Conservation (phyloP, 64 coral and sea anemone genomes). For the Stylophora pistillata region DNA sequence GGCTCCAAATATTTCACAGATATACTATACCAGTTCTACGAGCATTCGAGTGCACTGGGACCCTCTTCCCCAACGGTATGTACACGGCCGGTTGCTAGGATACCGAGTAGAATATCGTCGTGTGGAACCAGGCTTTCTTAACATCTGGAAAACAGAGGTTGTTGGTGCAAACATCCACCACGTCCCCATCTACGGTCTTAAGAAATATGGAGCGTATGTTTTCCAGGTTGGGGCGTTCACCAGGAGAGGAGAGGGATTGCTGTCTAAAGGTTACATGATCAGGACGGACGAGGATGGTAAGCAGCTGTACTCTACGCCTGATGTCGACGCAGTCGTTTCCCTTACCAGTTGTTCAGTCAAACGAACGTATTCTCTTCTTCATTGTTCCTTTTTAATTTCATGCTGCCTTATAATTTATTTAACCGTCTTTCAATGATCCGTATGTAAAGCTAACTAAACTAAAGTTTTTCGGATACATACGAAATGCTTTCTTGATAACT, state of each 20-base stretch:
- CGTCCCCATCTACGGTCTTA: constrained; percentile 27
- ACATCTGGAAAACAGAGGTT: constrained; percentile 38
- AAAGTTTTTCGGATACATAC: too few relatives aligned
- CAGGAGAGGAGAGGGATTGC: constrained; percentile 38
- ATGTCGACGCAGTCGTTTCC: too few relatives aligned
- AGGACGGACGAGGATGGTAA: constrained; percentile 92
- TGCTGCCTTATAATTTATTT: too few relatives aligned
- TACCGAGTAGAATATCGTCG: constrained; percentile 73
- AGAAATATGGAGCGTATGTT: constrained; percentile 62
- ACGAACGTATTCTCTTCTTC: too few relatives aligned
- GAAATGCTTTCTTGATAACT: too few relatives aligned
- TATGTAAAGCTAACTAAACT: too few relatives aligned
- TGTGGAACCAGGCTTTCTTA: not conserved
- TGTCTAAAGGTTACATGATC: constrained; percentile 53
- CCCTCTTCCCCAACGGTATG: constrained; percentile 46
- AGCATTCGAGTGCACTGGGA: constrained; percentile 73
- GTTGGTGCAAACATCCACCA: constrained; percentile 12
- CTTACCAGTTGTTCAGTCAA: too few relatives aligned
- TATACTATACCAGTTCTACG: constrained; percentile 79
- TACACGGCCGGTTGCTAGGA: constrained; percentile 78
- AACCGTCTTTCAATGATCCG: too few relatives aligned
- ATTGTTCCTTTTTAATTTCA: too few relatives aligned
- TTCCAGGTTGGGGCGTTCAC: constrained; percentile 85
- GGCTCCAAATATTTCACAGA: constrained; percentile 36
- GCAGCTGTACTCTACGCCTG: not conserved